A percentile compares a stretch with the other conserved stretches of the same genome.
Evolutionary conservation across 2,797 vertebrate species (phyloP).

Genomic region (Semaprochilodus insignis): DNA sequence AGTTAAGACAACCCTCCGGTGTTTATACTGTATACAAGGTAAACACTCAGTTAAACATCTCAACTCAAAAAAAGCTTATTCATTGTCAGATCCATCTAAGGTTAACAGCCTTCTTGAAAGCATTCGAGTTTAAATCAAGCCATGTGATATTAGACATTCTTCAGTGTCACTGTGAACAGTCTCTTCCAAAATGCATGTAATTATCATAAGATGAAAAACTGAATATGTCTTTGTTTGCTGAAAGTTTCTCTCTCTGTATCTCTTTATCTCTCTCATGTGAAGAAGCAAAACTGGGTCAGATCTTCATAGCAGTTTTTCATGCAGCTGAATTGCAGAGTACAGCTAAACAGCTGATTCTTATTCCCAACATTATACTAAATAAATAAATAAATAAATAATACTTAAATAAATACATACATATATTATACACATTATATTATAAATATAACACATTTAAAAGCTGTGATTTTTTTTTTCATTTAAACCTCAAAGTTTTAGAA

Average conservation of each 20-base stretch:
- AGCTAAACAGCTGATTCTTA: not conserved
- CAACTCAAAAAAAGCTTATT: not conserved
- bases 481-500: too few species aligned
- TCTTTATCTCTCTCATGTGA: slow-evolving; percentile 11
- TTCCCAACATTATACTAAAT: not conserved
- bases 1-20: not conserved
- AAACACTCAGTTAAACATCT: not conserved
- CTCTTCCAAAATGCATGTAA: not conserved
- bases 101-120: not conserved
- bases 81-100: not conserved
- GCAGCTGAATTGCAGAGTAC: not conserved
- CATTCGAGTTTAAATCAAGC: not conserved
- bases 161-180: not conserved
- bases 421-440: too few species aligned
- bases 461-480: too few species aligned
- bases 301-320: slow-evolving; percentile 1
- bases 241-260: not conserved
- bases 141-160: not conserved
- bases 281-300: slow-evolving; percentile 13
- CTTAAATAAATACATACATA: too few species aligned
- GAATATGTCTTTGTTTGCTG: not conserved
- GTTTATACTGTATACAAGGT: not conserved
- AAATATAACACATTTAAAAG: too few species aligned
- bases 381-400: too few species aligned
- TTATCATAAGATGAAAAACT: slow-evolving; percentile 8